Base-by-base conservation (phyloP, 2,113 vertebrate species). In the Struthio camelus region DNA sequence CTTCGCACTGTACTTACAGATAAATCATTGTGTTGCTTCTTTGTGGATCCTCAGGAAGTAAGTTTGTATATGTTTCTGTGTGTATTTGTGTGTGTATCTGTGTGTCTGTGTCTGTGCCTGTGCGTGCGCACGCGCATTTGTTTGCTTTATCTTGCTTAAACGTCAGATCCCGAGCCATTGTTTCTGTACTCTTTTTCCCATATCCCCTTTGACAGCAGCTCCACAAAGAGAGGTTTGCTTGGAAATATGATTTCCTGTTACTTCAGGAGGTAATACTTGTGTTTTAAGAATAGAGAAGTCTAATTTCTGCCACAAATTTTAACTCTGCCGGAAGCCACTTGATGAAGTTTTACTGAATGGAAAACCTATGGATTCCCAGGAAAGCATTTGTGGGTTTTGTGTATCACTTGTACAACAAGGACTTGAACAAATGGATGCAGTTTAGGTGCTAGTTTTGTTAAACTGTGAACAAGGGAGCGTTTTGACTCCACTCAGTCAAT, bases 401-500 rank as follows among this genome's bases (percentile, higher is more conserved):
- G 23, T 28, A 19, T 90, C 30, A 9, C 17, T 93, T 53, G 25
- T 46, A 70, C 20, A 58, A 58, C 56, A 58, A 58, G 32, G 30
- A 9, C 17, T 93, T 50, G 25, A 42, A 73, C 18, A 78, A 83
- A 73, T 30, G 58, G 78, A 75, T 90, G 79, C 66, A 70, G 59
- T 87, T 83, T 44, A 76, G 62, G 32, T 87, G 84, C 34, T 76
- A 14, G 14, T 16, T 94, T 77, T 87, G 32, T 44, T 66, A n/a
- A 82, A 54, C 15, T 93, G 50, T 59, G 38, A 85, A 20, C 78
- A 64, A 69, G 22, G 54, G 34, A 61, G 18, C 80, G 20, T 59
- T 94, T 93, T 42, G 58, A 62, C 85, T 93, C 70, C 42, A 14
- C 54, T 73, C 25, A 48, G 10, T 85, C 71, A 50, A 79, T 90